Base-by-base conservation (phyloP, 2,888 invertebrate genomes). In the Tribolium freemani region DNA sequence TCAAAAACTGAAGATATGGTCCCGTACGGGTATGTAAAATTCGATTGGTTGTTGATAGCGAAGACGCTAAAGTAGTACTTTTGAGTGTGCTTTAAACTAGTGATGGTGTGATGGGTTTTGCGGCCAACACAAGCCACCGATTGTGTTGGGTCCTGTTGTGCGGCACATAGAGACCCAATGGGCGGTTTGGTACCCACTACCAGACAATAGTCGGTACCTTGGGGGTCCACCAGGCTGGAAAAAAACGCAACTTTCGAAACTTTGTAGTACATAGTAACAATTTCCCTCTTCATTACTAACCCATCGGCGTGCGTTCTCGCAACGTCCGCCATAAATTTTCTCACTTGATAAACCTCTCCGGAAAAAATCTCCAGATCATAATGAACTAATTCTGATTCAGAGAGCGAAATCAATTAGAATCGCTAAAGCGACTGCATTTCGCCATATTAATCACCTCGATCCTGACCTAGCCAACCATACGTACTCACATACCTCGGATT, bases 51-150 rank as follows among this genome's bases (percentile, higher is more conserved):
- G 78, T 90, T 88, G 16, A 88, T 85, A 1, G 89, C 88, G 81
- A 89, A 90, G 11, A 90, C 85, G 79, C 89, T 88, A 66, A 90
- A 87, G 80, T 86, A 88, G 79, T 90, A 91, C 21, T 82, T 74
- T 82, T 85, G 79, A 4, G 88, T 88, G 26, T 87, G 86, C 67
- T 85, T 84, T 16, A 89, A 82, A 71, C 88, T 85, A 45, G 84
- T 83, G 68, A 89, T 82, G 6, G 88, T 88, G 80, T 88, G 88
- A 76, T 87, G 87, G 1, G 88, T 89, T 74, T 87, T 87, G 8
- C 83, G 82, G 11, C 88, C 88, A 0, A 89, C 87, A 78, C 90
- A 90, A 6, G 86, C 85, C 54, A 89, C 82, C 38, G 80, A 68
- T 6, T 45, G 66, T 3, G 6, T 5, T 9, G 53, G 26, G 61